Evolutionary conservation across 2,888 invertebrate genomes (phyloP).

Genomic region (Adineta ricciae): DNA sequence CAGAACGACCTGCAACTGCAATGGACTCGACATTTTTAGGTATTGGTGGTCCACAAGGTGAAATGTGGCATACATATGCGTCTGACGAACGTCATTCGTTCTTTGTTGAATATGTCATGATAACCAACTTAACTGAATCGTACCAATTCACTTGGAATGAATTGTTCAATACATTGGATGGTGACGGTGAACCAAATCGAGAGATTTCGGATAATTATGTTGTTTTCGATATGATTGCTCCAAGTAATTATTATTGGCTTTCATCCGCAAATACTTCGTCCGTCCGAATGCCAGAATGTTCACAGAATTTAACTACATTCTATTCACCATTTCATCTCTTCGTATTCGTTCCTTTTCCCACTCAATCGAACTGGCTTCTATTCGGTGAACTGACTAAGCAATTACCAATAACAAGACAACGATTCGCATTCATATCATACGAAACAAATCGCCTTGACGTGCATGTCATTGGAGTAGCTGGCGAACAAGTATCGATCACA

Average conservation of each 20-base stretch:
- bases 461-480: background rate
- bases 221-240: background rate
- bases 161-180: background rate
- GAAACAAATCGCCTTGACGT: background rate
- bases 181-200: background rate
- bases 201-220: background rate
- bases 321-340: constrained; percentile 1
- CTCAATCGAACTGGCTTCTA: background rate
- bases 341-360: background rate
- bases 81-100: background rate
- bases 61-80: constrained; percentile 41
- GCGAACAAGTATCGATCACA: background rate
- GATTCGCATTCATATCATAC: background rate
- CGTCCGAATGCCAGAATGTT: background rate
- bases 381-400: constrained; percentile 6
- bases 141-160: background rate
- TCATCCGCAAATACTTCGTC: background rate
- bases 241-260: background rate
- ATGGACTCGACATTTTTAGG: constrained; percentile 13
- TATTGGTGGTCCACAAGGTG: constrained; percentile 39
- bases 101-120: background rate
- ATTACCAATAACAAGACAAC: background rate
- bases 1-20: constrained; percentile 6
- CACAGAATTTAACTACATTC: background rate
- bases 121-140: background rate